Evolutionary conservation across 2,888 invertebrate species (phyloP), one percentile per base, ranked within the genome.

Genomic region (Phrixothrix hirtus): DNA sequence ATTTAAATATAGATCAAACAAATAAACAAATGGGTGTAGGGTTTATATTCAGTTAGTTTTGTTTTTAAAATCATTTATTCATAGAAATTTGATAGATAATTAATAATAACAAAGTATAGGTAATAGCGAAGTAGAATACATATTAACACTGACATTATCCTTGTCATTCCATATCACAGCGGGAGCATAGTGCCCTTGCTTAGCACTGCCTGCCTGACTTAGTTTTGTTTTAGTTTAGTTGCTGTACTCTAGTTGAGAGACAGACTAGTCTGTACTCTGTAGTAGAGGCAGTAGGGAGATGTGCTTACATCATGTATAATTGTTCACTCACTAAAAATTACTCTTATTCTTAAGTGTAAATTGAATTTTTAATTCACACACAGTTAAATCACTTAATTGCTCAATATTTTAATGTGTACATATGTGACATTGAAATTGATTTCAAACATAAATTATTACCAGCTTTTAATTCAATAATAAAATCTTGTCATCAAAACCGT

Each of bases 171-270:
- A 64, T 37, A 55, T 56, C 47, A 54, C 50, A 47, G 56, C 62
- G 66, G 68, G 64, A 60, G 53, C 65, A 64, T 69, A 68, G 68
- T 61, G 62, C 61, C 64, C 67, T 68, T 68, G 74, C 74, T 69
- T 70, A 71, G 72, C 74, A 74, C 74, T 66, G 69, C 71, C 71
- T 67, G 68, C 67, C 66, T 65, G 65, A 68, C 63, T 58, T 64
- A 58, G 56, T 45, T 44, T 47, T 47, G 9, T 38, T 29, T 41
- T 36, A 27, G 10, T 26, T 34, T 30, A 41, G 39, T 34, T 41
- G 10, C 27, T 49, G 27, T 36, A 25, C 38, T 43, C 16, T 38
- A 29, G 30, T 30, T 10, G 27, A 41, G n/a, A n/a, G 39, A 41
- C 12, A 13, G 10, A 9, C 10, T 37, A 21, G 10, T 31, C 43